A percentile compares a stretch with the other conserved stretches of the same genome.
phyloP scores from a whole-genome alignment of 2,797 vertebrate species.

The Prunella strophiata region DNA sequence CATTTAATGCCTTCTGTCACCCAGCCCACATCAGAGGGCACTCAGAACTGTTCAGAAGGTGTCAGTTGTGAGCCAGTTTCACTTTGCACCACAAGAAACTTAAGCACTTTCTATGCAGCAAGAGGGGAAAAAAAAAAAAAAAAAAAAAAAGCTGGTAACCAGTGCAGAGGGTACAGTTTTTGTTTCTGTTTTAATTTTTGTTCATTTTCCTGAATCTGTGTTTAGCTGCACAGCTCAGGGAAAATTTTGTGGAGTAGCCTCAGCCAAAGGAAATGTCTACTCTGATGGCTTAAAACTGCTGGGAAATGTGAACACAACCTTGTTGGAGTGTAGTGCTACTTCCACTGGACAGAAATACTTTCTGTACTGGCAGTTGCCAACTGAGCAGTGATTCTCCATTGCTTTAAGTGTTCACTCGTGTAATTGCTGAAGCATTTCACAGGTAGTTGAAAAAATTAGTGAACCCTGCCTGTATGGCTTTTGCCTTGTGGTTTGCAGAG shows the following conservation, averaged over 20 bases:
- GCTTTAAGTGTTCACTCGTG: not conserved
- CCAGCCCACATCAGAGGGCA: not conserved
- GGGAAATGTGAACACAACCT: not conserved
- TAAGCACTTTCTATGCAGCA: not conserved
- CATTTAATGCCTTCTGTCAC: conserved; percentile 34
- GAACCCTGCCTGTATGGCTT: not conserved
- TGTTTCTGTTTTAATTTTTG: not conserved
- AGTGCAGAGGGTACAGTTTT: not conserved
- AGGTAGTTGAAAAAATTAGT: not conserved
- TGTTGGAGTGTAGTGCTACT: not conserved
- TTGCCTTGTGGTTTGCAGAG: conserved; percentile 43
- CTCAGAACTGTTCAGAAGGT: conserved; percentile 17
- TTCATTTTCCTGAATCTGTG: not conserved
- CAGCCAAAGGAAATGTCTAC: not conserved
- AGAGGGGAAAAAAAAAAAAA: not conserved
- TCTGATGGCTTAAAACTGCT: not conserved
- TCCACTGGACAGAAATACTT: not conserved
- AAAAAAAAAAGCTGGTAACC: not conserved
- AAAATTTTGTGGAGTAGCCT: not conserved
- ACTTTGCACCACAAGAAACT: conserved; percentile 28
- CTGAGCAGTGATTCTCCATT: not conserved
- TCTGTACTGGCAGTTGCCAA: not conserved
- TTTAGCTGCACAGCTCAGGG: not conserved
- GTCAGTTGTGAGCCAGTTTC: conserved; percentile 26
- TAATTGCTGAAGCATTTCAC: not conserved